A percentile compares a stretch with the other conserved stretches of the same genome.
These are phyloP conservation scores for Xestia c-nigrum DNA, from an alignment of 2,888 invertebrate species.

Conservation along the genomic window DNA sequence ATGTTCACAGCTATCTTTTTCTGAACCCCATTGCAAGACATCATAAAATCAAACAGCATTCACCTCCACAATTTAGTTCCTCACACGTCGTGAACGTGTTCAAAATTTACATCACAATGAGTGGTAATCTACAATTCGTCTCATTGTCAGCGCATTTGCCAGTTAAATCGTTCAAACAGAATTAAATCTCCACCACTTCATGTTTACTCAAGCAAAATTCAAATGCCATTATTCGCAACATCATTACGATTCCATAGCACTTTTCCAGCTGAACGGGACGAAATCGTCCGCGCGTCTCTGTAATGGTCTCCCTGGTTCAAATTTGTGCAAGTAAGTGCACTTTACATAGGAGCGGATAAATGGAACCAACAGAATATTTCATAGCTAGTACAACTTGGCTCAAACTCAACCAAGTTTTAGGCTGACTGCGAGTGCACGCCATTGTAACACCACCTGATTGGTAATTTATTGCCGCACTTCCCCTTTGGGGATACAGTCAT, in stretches of 20 bases:
- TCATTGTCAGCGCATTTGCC: slow-evolving; percentile 57
- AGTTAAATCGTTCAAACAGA: slow-evolving; percentile 62
- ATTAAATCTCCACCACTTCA: slow-evolving; percentile 63
- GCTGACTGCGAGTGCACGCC: slow-evolving; percentile 66
- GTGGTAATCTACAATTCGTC: slow-evolving; percentile 50
- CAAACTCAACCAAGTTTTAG: slow-evolving; percentile 76
- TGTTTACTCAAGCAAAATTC: slow-evolving; percentile 73
- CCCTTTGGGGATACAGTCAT: slow-evolving; percentile 54
- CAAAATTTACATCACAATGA: slow-evolving; percentile 45
- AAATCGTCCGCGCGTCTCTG: slow-evolving; percentile 73
- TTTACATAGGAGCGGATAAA: slow-evolving; percentile 77
- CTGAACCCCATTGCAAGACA: slow-evolving; percentile 1
- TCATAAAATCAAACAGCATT: slow-evolving; percentile 18
- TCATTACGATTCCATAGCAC: slow-evolving; percentile 77
- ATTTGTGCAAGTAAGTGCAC: slow-evolving; percentile 82
- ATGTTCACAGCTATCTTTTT: not conserved
- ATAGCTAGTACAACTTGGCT: slow-evolving; percentile 79
- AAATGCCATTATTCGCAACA: slow-evolving; percentile 73
- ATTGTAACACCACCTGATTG: slow-evolving; percentile 78
- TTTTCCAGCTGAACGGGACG: slow-evolving; percentile 77
- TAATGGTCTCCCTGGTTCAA: slow-evolving; percentile 77
- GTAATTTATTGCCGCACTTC: slow-evolving; percentile 76
- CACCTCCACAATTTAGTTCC: slow-evolving; percentile 12
- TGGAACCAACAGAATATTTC: slow-evolving; percentile 82
- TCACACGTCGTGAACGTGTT: slow-evolving; percentile 25